Percentiles rank a stretch among this genome's conserved stretches.
Conservation (phyloP, 2,888 invertebrate genomes). For the Seira musarum region DNA sequence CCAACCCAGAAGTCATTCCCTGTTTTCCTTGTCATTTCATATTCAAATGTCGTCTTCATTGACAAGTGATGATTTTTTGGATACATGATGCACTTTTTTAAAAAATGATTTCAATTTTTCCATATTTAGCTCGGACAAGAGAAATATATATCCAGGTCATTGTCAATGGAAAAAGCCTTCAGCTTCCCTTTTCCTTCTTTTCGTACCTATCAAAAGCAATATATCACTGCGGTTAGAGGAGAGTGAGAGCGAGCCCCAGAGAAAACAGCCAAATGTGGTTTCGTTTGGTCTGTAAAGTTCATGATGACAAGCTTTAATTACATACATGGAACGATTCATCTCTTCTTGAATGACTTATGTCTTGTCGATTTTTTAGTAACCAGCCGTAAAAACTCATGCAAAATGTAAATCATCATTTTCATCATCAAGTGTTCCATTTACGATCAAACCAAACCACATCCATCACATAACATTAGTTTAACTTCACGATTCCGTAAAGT, state of each 20-base stretch:
- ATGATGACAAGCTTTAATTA: no score
- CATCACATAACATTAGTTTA: neutral
- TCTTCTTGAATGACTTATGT: no score
- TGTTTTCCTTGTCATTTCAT: neutral
- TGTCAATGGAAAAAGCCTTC: constrained; percentile 40
- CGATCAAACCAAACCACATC: no score
- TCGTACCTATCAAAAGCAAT: neutral
- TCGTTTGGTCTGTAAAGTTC: constrained; percentile 7
- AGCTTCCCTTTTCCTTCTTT: constrained; percentile 14
- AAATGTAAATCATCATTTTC: constrained; percentile 14
- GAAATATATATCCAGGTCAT: constrained; percentile 42
- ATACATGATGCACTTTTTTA: neutral
- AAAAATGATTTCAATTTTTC: neutral
- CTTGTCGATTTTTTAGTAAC: no score
- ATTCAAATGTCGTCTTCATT: neutral
- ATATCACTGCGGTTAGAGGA: no score
- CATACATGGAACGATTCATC: no score
- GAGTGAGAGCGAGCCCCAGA: no score
- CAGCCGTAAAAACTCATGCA: no score
- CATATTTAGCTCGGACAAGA: neutral
- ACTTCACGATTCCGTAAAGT: no score
- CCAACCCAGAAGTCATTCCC: neutral
- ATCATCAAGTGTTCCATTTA: constrained; percentile 23
- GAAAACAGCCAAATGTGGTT: neutral
- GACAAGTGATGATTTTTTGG: no score